A percentile compares a stretch with the other conserved stretches of the same genome.
Evolutionary conservation across 2,113 vertebrate genomes (phyloP).

Genomic region (Actenoides lindsayi): DNA sequence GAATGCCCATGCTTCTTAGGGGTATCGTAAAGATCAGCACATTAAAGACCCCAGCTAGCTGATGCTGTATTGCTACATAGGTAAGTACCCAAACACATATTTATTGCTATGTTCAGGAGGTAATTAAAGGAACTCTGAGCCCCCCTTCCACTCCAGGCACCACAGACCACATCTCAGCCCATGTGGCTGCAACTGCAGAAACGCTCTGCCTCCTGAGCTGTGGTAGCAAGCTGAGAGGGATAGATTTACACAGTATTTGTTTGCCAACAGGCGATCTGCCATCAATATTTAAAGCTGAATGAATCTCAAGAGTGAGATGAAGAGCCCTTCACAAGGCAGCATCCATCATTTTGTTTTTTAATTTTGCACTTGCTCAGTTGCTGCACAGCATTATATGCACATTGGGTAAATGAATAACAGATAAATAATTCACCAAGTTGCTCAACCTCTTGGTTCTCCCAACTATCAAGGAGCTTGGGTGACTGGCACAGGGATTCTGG

Average conservation of each 20-base stretch:
- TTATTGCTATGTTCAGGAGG: not conserved
- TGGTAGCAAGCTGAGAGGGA: not conserved
- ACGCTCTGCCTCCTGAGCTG: not conserved
- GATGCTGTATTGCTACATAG: not conserved
- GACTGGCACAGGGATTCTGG: not conserved
- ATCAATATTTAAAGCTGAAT: slow-evolving; percentile 57
- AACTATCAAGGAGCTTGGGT: not conserved
- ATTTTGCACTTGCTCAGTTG: slow-evolving; percentile 31
- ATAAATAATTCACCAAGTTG: slow-evolving; percentile 39
- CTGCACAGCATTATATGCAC: not conserved
- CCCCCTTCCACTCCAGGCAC: not conserved
- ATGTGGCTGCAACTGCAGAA: not conserved
- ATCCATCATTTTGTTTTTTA: slow-evolving; percentile 49
- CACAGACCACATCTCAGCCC: not conserved
- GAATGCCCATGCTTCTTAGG: not conserved
- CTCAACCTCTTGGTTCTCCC: not conserved
- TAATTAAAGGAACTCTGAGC: not conserved
- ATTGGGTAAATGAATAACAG: not conserved
- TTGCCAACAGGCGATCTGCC: slow-evolving; percentile 16
- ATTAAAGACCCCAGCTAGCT: not conserved
- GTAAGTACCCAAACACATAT: not conserved
- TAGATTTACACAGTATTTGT: not conserved
- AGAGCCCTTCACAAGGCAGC: slow-evolving; percentile 37
- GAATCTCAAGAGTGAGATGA: slow-evolving; percentile 56
- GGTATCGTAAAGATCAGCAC: not conserved